Evolutionary conservation across 2,888 invertebrate species (phyloP).

Genomic region (Thysanoteuthis rhombus): DNA sequence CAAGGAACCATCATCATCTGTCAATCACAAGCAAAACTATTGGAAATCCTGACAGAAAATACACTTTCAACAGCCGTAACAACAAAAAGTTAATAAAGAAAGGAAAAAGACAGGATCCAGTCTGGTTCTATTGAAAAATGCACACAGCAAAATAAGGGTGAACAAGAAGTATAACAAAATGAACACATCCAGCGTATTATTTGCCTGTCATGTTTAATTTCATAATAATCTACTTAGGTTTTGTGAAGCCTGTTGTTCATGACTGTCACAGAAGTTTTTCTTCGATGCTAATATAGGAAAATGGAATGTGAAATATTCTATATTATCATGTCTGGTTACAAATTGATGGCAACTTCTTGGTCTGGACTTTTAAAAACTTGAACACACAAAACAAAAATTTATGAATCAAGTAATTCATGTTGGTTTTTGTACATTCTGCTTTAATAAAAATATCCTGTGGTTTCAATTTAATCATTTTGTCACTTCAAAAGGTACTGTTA

Average conservation of each 20-base stretch:
- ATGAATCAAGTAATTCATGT: too few relatives aligned
- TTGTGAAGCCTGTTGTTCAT: neutral
- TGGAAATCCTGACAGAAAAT: neutral
- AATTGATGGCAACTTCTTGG: neutral
- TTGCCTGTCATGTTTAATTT: neutral
- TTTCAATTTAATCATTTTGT: too few relatives aligned
- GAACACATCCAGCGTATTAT: neutral
- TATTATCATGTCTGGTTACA: neutral
- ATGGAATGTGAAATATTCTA: neutral
- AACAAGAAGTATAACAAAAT: neutral
- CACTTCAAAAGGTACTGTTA: too few relatives aligned
- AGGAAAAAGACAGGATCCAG: neutral
- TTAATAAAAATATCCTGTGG: too few relatives aligned
- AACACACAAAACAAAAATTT: too few relatives aligned
- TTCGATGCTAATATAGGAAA: neutral
- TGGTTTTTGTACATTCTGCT: too few relatives aligned
- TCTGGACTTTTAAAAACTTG: neutral
- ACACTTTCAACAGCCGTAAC: neutral
- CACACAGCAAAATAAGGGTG: neutral
- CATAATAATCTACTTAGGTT: neutral
- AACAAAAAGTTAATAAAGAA: neutral
- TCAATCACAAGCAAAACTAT: neutral
- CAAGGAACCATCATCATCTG: neutral
- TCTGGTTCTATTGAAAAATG: neutral
- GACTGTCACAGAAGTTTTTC: neutral